These are phyloP conservation scores for Nephrotoma guestfalica DNA, from an alignment of 2,888 invertebrate genomes.

Conservation along the genomic window DNA sequence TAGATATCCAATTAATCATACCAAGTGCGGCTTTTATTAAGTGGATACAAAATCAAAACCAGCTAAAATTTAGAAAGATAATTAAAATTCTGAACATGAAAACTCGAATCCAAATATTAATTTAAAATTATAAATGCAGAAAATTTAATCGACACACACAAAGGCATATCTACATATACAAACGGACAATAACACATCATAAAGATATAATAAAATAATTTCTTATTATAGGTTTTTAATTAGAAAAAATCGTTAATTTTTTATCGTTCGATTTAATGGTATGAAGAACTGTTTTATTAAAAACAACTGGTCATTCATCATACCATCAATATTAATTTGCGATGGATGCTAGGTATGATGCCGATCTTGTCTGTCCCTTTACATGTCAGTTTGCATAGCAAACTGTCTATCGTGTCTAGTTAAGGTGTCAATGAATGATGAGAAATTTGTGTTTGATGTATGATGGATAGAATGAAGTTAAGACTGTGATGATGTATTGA, in stretches of 20 bases:
- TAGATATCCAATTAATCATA: not conserved
- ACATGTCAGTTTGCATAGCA: not conserved
- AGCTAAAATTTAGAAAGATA: not conserved
- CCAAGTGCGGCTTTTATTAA: not conserved
- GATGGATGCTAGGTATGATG: not conserved
- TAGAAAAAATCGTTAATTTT: not conserved
- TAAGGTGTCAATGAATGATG: not conserved
- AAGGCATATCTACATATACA: not conserved
- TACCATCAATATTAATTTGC: not conserved
- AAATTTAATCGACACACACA: not conserved
- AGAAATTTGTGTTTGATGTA: not conserved
- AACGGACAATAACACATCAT: not conserved
- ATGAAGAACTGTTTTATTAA: too few species aligned
- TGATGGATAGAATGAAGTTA: not conserved
- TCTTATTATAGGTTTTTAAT: not conserved
- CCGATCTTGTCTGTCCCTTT: too few species aligned
- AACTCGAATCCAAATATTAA: not conserved
- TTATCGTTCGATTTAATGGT: not conserved
- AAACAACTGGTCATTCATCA: not conserved
- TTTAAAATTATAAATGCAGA: not conserved
- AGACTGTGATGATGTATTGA: not conserved
- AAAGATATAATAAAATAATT: not conserved
- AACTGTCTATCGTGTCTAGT: not conserved
- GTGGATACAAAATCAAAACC: not conserved
- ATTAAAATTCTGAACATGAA: not conserved